phyloP scores from a whole-genome alignment of 2,113 vertebrate species.

The Aegithalos caudatus region DNA sequence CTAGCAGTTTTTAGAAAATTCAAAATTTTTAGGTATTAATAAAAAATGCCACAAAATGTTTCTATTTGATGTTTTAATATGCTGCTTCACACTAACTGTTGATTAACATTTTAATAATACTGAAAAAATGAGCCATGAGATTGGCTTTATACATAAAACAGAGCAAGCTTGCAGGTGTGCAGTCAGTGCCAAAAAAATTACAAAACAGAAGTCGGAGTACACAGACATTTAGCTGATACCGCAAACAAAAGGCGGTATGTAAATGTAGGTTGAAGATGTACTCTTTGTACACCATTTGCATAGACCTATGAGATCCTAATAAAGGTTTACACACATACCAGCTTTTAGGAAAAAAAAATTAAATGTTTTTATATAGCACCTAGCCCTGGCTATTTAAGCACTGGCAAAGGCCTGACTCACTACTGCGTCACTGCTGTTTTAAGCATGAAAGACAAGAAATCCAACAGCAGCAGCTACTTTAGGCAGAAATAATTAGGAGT shows the following conservation, averaged over 20 bases:
- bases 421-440: slow-evolving; percentile 27
- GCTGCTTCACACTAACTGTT: not conserved
- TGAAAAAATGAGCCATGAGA: not conserved
- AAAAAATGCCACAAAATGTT: not conserved
- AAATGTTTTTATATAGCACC: not conserved
- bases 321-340: not conserved
- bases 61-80: not conserved
- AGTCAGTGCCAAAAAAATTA: not conserved
- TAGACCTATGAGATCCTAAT: not conserved
- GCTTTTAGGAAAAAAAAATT: not conserved
- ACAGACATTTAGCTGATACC: not conserved
- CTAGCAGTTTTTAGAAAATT: not conserved
- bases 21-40: too few species aligned
- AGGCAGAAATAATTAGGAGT: slow-evolving; percentile 52
- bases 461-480: slow-evolving; percentile 10
- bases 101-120: not conserved
- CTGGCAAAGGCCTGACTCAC: slow-evolving; percentile 35
- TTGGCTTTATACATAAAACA: not conserved
- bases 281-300: not conserved
- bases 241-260: not conserved
- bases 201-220: not conserved
- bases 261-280: not conserved
- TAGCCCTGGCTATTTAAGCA: not conserved
- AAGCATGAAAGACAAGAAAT: slow-evolving; percentile 26
- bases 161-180: not conserved